phyloP scores from a whole-genome alignment of 2,113 vertebrate genomes.

The Okapia johnstoni region DNA sequence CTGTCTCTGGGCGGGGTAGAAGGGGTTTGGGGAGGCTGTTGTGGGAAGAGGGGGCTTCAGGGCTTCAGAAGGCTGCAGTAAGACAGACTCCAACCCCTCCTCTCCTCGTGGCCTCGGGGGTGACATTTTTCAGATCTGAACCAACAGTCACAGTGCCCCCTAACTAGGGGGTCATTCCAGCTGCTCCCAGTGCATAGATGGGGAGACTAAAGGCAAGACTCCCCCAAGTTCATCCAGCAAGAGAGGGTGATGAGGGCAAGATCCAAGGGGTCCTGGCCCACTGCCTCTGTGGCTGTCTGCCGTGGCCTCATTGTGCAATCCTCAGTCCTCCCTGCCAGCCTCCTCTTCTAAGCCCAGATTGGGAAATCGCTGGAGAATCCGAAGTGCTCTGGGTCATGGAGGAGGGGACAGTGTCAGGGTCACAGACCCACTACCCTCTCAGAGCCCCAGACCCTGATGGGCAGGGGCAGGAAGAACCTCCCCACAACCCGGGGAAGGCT shows the following conservation, averaged over 20 bases:
- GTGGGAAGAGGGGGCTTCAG: neutral
- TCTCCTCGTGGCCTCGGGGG: neutral
- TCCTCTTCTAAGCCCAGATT: neutral
- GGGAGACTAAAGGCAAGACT: neutral
- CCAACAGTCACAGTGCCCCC: fast-evolving
- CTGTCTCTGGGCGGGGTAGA: neutral
- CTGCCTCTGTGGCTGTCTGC: neutral
- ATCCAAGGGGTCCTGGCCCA: neutral
- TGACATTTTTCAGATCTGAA: neutral
- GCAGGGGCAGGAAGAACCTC: neutral
- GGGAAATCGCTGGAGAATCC: neutral
- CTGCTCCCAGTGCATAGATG: neutral
- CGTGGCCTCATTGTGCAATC: neutral
- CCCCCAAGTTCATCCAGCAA: neutral
- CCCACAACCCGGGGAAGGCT: neutral
- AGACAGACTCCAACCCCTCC: neutral
- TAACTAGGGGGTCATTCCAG: neutral
- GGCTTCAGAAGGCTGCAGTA: neutral
- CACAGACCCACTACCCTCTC: no score
- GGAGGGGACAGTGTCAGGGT: neutral
- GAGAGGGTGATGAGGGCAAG: fast-evolving
- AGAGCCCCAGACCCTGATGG: neutral
- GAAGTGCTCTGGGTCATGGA: neutral
- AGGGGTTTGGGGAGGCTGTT: neutral
- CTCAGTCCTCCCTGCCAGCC: neutral